Base-by-base conservation (phyloP, 2,888 invertebrate genomes). In the Heteromurus nitidus region DNA sequence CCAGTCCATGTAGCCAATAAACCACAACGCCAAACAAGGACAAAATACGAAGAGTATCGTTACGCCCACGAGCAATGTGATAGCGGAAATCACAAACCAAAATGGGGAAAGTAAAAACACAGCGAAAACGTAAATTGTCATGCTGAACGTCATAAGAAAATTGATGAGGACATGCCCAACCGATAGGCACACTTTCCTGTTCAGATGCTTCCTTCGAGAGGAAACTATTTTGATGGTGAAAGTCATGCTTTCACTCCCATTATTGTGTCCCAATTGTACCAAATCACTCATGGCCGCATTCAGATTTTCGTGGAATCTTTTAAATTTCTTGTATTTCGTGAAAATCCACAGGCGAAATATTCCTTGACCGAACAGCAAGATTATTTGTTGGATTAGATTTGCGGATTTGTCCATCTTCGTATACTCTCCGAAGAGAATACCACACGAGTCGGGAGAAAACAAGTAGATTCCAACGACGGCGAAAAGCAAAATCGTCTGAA, bases 1-100 rank as follows among this genome's bases (percentile, higher is more conserved):
- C 65, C 64, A 74, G 2, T 65, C 24, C 11, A 74, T 74, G 24
- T 74, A 73, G 22, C 31, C 30, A 30, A 16, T 30, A 64, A 73
- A 62, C 73, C 73, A 74, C 1, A 65, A 24, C 0, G 26, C 20
- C 16, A 74, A 26, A 0, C 28, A 26, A 18, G 65, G 74, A 53
- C 20, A 65, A 11, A 47, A 28, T 5, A 55, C n/a, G 36, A 7
- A 9, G 36, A 9, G 36, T 36, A 36, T 36, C 13, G 36, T 36
- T 7, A 13, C 13, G 36, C 36, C 36, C 36, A 36, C 36, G 13
- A 36, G 7, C 36, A 36, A 9, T 7, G 36, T 36, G 36, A 7
- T 13, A 7, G 9, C 7, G 7, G 9, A 9, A 9, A 36, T 9
- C 7, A 36, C 36, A 9, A 36, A 13, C 13, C 9, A 9, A 7